A percentile compares a stretch with the other conserved stretches of the same genome.
Evolutionary conservation across 1,140 invertebrate species (phyloP).

Genomic region (Drosophila novamexicana): DNA sequence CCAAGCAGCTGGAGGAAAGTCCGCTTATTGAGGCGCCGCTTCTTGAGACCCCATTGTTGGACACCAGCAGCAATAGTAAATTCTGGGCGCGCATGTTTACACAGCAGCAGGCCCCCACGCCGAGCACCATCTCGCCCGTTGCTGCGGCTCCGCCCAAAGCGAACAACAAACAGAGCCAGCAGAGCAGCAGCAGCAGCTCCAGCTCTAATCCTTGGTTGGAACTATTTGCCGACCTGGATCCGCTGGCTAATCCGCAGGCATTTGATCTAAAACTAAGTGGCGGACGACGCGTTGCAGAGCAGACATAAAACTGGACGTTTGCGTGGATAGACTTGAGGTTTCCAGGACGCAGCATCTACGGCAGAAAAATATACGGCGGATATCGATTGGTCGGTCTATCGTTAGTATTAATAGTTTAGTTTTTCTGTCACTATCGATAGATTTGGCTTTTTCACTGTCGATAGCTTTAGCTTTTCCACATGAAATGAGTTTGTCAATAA

Average conservation of each 20-base stretch:
- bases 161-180: constrained; percentile 20
- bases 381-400: background rate
- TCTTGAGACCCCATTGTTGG: constrained; percentile 77
- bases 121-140: constrained; percentile 50
- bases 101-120: constrained; percentile 39
- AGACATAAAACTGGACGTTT: constrained; percentile 62
- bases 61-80: constrained; percentile 52
- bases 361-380: background rate
- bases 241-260: constrained; percentile 90
- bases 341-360: constrained; percentile 12
- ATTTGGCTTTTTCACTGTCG: constrained; percentile 27
- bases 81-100: constrained; percentile 78
- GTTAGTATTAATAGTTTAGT: constrained; percentile 31
- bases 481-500: constrained; percentile 26
- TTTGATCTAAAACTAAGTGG: constrained; percentile 80
- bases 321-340: constrained; percentile 19
- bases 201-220: constrained; percentile 90
- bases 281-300: constrained; percentile 72
- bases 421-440: constrained; percentile 15
- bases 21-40: constrained; percentile 54
- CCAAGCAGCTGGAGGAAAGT: constrained; percentile 68
- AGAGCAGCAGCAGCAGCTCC: constrained; percentile 23
- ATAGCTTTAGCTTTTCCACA: constrained; percentile 34
- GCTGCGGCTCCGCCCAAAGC: constrained; percentile 28
- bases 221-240: constrained; percentile 97